Evolutionary conservation across 1,140 invertebrate species (phyloP), one percentile per base, ranked within the genome.

Genomic region (Gonatopus flavifemur): DNA sequence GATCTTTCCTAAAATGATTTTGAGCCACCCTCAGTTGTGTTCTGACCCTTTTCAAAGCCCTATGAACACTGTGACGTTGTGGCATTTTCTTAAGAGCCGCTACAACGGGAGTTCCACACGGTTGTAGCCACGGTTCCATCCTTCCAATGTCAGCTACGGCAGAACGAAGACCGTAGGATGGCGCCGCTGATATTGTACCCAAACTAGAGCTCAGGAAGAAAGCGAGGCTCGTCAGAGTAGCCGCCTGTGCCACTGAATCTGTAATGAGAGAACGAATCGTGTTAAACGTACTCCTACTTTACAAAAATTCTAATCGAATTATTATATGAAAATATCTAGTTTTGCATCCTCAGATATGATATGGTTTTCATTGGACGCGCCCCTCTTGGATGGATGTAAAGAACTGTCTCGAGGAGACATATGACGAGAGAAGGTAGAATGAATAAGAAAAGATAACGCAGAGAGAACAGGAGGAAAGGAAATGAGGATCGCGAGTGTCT

Each of bases 231-330:
- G 70, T 70, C n/a, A 77, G 52, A 45, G 61, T 73, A 47, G 64
- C 63, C 60, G 72, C 76, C 49, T 70, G 68, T 64, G 66, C 65
- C 63, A 72, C 59, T 56, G 71, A 69, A 71, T 72, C 76, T 78
- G 67, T 19, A 75, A 73, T 31, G n/a, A n/a, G n/a, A n/a, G n/a
- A n/a, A n/a, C n/a, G n/a, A n/a, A n/a, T n/a, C n/a, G n/a, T n/a
- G n/a, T n/a, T n/a, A n/a, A n/a, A n/a, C n/a, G n/a, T n/a, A n/a
- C n/a, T n/a, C n/a, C n/a, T n/a, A n/a, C n/a, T n/a, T n/a, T 12
- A 28, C 12, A 28, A 28, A 28, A 6, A 28, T 12, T 28, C 6
- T 12, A 12, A 28, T 28, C 25, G 25, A 12, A 12, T 28, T 28
- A 28, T 28, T 28, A 28, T 7, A 28, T 28, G 12, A 7, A 28